These are phyloP conservation scores for Phoronis australis DNA, from an alignment of 2,888 invertebrate species.

Conservation along the genomic window DNA sequence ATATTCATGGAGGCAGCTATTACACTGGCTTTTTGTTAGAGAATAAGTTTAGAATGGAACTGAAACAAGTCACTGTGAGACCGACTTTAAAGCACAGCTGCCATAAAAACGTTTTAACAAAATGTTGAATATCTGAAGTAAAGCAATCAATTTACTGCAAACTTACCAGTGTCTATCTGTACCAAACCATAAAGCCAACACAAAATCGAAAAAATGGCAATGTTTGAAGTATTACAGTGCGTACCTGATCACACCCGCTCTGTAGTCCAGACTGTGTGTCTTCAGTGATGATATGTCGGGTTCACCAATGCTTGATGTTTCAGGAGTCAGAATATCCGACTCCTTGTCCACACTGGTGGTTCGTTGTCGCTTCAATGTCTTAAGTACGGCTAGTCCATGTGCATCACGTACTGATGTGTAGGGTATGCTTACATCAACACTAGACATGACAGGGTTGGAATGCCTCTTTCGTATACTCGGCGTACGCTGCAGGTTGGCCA, in stretches of 20 bases:
- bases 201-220: too few species aligned
- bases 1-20: too few species aligned
- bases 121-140: too few species aligned
- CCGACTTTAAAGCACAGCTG: too few species aligned
- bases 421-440: constrained; percentile 8
- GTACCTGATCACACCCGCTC: constrained; percentile 21
- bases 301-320: not conserved
- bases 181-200: too few species aligned
- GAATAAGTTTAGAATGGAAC: too few species aligned
- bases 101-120: too few species aligned
- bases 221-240: not conserved
- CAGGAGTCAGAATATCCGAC: constrained; percentile 14
- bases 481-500: constrained; percentile 40
- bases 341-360: constrained; percentile 36
- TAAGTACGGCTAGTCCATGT: constrained; percentile 49
- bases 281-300: not conserved
- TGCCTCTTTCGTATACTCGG: constrained; percentile 33
- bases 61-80: too few species aligned
- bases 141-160: too few species aligned
- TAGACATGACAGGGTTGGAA: constrained; percentile 19
- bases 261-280: constrained; percentile 15
- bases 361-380: constrained; percentile 45
- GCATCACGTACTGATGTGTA: constrained; percentile 48
- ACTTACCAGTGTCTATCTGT: too few species aligned
- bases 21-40: too few species aligned